These are phyloP conservation scores for Myotis yumanensis DNA, from an alignment of 2,113 vertebrate genomes.

Conservation along the genomic window DNA sequence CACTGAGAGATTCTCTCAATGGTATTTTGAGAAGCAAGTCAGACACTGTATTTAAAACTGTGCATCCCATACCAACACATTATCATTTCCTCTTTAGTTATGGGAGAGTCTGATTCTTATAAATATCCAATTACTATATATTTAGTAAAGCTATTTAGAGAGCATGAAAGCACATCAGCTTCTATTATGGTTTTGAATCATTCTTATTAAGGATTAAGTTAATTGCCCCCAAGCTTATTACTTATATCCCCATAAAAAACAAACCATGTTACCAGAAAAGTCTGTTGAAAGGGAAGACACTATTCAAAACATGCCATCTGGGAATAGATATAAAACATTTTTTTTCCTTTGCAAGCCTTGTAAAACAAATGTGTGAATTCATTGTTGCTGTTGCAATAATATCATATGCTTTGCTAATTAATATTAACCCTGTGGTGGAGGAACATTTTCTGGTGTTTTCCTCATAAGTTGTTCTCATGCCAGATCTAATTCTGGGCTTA, in stretches of 20 bases:
- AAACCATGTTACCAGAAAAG: conserved; percentile 65
- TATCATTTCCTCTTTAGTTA: background rate
- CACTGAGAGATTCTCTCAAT: background rate
- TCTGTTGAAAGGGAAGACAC: conserved; percentile 76
- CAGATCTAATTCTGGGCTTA: background rate
- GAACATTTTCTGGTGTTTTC: conserved; percentile 4
- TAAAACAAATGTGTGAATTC: conserved; percentile 10
- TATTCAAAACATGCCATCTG: conserved; percentile 72
- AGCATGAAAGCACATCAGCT: conserved; percentile 53
- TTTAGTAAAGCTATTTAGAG: conserved; percentile 45
- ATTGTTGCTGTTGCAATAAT: background rate
- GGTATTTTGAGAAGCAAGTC: conserved; percentile 2
- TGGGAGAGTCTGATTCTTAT: background rate
- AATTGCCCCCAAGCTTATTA: conserved; percentile 78
- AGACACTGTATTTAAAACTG: conserved; percentile 27
- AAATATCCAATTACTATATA: conserved; percentile 64
- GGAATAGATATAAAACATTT: conserved; percentile 70
- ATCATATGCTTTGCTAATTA: conserved; percentile 32
- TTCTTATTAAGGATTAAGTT: conserved; percentile 79
- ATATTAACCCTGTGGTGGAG: background rate
- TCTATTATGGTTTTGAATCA: conserved; percentile 71
- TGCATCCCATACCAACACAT: background rate
- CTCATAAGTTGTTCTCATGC: background rate
- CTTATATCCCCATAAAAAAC: conserved; percentile 72
- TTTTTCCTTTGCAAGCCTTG: background rate